Conservation (phyloP, 2,888 invertebrate genomes). For the Molanna angustata region DNA sequence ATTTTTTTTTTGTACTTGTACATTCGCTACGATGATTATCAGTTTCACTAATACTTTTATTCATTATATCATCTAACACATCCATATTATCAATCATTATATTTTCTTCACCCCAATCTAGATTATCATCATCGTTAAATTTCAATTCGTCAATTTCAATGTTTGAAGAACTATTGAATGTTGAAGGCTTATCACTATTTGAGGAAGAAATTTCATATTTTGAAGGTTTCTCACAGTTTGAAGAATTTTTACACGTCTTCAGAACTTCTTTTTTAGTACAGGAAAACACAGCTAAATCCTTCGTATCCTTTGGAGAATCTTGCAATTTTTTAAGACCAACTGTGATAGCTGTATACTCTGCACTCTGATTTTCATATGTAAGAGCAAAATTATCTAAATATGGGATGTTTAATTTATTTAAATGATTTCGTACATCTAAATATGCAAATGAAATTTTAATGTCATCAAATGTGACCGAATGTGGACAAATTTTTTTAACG, state of each 20-base stretch:
- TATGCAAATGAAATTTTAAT: constrained; percentile 39
- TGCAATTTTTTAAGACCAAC: too few relatives aligned
- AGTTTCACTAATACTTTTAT: neutral
- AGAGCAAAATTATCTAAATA: constrained; percentile 24
- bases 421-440: constrained; percentile 38
- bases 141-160: too few relatives aligned
- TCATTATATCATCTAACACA: neutral
- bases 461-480: constrained; percentile 38
- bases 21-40: too few relatives aligned
- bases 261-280: too few relatives aligned
- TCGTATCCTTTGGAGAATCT: too few relatives aligned
- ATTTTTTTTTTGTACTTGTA: neutral
- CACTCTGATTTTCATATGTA: constrained; percentile 3
- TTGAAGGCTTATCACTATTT: too few relatives aligned
- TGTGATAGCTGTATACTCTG: too few relatives aligned
- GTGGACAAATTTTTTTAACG: constrained; percentile 40
- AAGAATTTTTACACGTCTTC: too few relatives aligned
- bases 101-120: constrained; percentile 2
- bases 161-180: too few relatives aligned
- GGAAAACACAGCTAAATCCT: too few relatives aligned
- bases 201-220: too few relatives aligned
- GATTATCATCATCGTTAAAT: constrained; percentile 1
- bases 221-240: too few relatives aligned
- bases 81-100: constrained; percentile 4
- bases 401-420: constrained; percentile 27